phyloP scores from a whole-genome alignment of 2,888 invertebrate genomes.

The Drosophila kanekoi region DNA sequence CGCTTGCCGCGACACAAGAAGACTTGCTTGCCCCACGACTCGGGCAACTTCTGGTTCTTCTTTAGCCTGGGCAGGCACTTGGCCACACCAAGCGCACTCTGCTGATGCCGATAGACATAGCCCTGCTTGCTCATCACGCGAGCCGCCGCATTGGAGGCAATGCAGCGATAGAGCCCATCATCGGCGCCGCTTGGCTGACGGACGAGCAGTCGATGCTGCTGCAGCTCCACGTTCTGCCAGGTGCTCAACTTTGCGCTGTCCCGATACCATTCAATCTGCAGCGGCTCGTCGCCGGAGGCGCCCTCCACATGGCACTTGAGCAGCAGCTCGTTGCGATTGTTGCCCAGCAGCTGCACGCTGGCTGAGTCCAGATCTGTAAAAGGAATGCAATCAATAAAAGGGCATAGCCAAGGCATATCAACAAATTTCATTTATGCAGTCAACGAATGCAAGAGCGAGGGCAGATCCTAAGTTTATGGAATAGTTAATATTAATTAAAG shows the following conservation, averaged over 20 bases:
- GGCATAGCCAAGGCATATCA: no score
- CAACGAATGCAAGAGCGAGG: no score
- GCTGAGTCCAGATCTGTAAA: conserved; percentile 82
- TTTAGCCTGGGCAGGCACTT: conserved; percentile 81
- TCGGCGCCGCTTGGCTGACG: conserved; percentile 84
- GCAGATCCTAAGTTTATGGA: no score
- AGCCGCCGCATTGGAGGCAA: conserved; percentile 89
- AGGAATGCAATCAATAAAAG: conserved; percentile 3
- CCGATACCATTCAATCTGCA: conserved; percentile 84
- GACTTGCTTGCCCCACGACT: conserved; percentile 73
- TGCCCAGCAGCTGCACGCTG: conserved; percentile 80
- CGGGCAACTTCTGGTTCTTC: conserved; percentile 76
- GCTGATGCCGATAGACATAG: conserved; percentile 63
- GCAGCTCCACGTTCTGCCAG: conserved; percentile 87
- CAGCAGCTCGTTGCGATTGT: conserved; percentile 80
- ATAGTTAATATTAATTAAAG: no score
- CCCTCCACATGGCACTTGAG: conserved; percentile 84
- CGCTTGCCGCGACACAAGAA: conserved; percentile 84
- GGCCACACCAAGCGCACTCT: conserved; percentile 6
- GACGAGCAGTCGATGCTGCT: conserved; percentile 83
- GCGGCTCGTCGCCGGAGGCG: conserved; percentile 78
- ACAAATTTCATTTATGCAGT: no score
- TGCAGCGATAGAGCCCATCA: conserved; percentile 91
- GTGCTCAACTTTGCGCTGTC: conserved; percentile 88
- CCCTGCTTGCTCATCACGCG: conserved; percentile 83